phyloP scores from a whole-genome alignment of 2,888 invertebrate species.

The Drosophila prolongata region DNA sequence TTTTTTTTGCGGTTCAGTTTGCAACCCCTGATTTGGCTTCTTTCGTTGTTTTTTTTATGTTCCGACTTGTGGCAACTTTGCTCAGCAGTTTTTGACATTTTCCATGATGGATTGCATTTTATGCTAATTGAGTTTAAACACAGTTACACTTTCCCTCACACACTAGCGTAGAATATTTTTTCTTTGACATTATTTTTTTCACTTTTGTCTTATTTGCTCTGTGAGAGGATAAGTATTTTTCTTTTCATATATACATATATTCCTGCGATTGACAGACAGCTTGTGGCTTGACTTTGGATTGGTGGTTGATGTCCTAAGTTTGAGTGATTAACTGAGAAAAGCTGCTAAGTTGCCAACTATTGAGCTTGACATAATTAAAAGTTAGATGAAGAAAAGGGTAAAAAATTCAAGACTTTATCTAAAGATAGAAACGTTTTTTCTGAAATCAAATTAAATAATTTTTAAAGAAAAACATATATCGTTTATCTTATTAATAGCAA shows the following conservation, averaged over 20 bases:
- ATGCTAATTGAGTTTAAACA: slow-evolving; percentile 79
- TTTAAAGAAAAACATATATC: no score
- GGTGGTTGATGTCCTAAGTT: slow-evolving; percentile 10
- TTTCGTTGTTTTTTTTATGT: slow-evolving; percentile 55
- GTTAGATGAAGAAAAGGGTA: neutral
- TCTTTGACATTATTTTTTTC: slow-evolving; percentile 29
- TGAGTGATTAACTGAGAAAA: slow-evolving; percentile 34
- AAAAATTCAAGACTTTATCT: no score
- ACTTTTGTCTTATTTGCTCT: slow-evolving; percentile 60
- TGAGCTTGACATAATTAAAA: slow-evolving; percentile 13
- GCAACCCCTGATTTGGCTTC: slow-evolving; percentile 51
- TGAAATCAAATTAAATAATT: no score
- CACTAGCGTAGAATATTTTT: slow-evolving; percentile 25
- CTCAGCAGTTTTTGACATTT: slow-evolving; percentile 84
- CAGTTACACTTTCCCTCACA: slow-evolving; percentile 56
- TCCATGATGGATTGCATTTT: slow-evolving; percentile 83
- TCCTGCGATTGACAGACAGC: slow-evolving; percentile 43
- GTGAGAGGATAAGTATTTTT: slow-evolving; percentile 8
- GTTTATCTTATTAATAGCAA: no score
- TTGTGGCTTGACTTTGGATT: slow-evolving; percentile 14
- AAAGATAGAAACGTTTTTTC: no score
- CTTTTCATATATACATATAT: slow-evolving; percentile 1
- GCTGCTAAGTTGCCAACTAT: slow-evolving; percentile 16
- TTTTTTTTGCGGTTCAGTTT: slow-evolving; percentile 33
- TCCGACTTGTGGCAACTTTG: slow-evolving; percentile 73